These are phyloP conservation scores for Sebastes nivosus DNA, from an alignment of 2,797 vertebrate genomes.

Conservation along the genomic window DNA sequence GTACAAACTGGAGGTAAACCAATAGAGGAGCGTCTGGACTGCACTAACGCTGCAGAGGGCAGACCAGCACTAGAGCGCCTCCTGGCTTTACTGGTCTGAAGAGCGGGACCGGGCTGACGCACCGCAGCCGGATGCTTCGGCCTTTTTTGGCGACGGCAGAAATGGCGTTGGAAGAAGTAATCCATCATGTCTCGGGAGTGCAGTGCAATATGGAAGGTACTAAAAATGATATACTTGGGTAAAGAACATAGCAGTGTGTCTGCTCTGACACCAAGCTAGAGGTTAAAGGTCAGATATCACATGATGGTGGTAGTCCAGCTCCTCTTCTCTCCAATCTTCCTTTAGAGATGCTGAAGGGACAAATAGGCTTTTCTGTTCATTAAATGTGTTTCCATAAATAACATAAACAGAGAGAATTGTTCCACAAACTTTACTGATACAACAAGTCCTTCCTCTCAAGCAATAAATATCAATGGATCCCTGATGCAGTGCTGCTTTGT, in stretches of 20 bases:
- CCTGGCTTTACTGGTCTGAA: slow-evolving; percentile 87
- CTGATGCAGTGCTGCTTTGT: slow-evolving; percentile 62
- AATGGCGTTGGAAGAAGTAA: slow-evolving; percentile 89
- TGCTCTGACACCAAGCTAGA: slow-evolving; percentile 62
- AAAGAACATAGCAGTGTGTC: background rate
- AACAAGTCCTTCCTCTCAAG: background rate
- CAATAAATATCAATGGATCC: background rate
- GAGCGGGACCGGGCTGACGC: slow-evolving; percentile 53
- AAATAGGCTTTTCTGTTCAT: slow-evolving; percentile 30
- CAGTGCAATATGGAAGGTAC: background rate
- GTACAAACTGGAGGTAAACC: slow-evolving; percentile 26
- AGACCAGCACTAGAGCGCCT: slow-evolving; percentile 87
- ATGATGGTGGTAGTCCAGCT: background rate
- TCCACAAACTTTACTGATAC: background rate
- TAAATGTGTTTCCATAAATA: background rate
- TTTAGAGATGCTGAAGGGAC: slow-evolving; percentile 29
- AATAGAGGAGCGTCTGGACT: slow-evolving; percentile 54
- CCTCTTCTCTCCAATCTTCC: background rate
- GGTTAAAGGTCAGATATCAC: background rate
- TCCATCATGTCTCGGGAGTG: slow-evolving; percentile 80
- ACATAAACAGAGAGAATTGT: background rate
- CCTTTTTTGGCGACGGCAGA: slow-evolving; percentile 73
- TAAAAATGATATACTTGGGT: background rate
- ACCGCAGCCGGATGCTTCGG: slow-evolving; percentile 18
- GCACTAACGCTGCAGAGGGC: slow-evolving; percentile 78